Percentiles rank a stretch among this genome's conserved stretches.
Evolutionary conservation across 23 tunicate genomes (phyloP).

Genomic region (Oikopleura vanhoeffeni): DNA sequence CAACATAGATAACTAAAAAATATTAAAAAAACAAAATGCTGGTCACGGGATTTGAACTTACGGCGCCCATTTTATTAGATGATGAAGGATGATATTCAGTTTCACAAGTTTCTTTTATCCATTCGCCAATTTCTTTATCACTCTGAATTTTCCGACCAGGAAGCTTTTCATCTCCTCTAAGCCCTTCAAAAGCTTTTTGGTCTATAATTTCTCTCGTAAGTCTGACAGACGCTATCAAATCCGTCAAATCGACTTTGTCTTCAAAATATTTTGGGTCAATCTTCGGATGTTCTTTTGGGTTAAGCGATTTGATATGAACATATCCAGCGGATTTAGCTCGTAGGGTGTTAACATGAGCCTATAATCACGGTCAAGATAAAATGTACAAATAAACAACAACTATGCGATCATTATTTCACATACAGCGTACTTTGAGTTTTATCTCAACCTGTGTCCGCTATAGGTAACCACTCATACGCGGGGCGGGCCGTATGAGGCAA

Average conservation of each 20-base stretch:
- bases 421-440: too few species aligned
- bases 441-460: too few species aligned
- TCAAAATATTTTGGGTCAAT: conserved; percentile 32
- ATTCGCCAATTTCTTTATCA: conserved; percentile 56
- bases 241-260: conserved; percentile 28
- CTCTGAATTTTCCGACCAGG: conserved; percentile 51
- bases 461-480: too few species aligned
- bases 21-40: too few species aligned
- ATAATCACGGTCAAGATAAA: too few species aligned
- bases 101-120: conserved; percentile 50
- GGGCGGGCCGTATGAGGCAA: too few species aligned
- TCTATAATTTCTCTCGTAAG: conserved; percentile 55
- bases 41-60: too few species aligned
- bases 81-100: conserved; percentile 80
- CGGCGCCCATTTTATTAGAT: conserved; percentile 92
- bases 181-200: conserved; percentile 74
- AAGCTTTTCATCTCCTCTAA: conserved; percentile 43
- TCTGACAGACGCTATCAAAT: conserved; percentile 54
- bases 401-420: too few species aligned
- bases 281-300: conserved; percentile 56
- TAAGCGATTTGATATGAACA: conserved; percentile 26
- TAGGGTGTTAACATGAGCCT: too few species aligned
- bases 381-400: too few species aligned
- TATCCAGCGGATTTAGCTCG: too few species aligned
- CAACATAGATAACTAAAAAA: too few species aligned